Evolutionary conservation across 30 jellyfish, hydroid and myxozoan species (phyloP), one percentile per base, ranked within the genome.

Genomic region (Haliclystus octoradiatus): DNA sequence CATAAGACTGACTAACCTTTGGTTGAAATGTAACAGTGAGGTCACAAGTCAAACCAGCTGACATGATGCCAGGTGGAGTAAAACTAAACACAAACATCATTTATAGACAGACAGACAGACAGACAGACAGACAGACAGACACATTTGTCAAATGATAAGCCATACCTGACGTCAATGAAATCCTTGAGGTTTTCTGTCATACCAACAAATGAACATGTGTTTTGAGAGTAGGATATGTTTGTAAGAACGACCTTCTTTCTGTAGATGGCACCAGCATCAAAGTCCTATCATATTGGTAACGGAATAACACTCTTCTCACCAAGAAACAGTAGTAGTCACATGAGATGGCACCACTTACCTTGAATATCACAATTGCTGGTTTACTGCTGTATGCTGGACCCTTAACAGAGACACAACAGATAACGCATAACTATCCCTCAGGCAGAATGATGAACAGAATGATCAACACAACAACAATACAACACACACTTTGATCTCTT

Each of bases 41-140:
- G 40, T 91, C 99, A 70, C 99, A 91, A 1, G 99, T 91, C 63
- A 91, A 62, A 31, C 99, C 99, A 70, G 99, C 95, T 5, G 99
- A 91, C 95, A 91, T 74, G 49, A 95, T 74, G 3, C 99, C 99
- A 62, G 95, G 94, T 26, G 99, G 94, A n/a, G 69, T 84, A 49
- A 76, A 91, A 15, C 99, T 91, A 63, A 28, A 60, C 27, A 63
- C 7, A 50, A 2, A 33, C 68, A 24, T 23, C 3, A 0, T 22
- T 28, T 31, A 0, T 53, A 66, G 9, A 14, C 22, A 69, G 26
- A n/a, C 31, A 40, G 19, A 40, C 9, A 9, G 57, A 5, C 57
- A 40, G 14, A 40, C 14, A 5, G 57, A 40, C 57, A 40, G 57
- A 40, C 57, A 19, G 57, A 40, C 57, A 40, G 57, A n/a, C n/a